A percentile compares a stretch with the other conserved stretches of the same genome.
Conservation (phyloP, 2,888 invertebrate genomes). For the Clanis bilineata region DNA sequence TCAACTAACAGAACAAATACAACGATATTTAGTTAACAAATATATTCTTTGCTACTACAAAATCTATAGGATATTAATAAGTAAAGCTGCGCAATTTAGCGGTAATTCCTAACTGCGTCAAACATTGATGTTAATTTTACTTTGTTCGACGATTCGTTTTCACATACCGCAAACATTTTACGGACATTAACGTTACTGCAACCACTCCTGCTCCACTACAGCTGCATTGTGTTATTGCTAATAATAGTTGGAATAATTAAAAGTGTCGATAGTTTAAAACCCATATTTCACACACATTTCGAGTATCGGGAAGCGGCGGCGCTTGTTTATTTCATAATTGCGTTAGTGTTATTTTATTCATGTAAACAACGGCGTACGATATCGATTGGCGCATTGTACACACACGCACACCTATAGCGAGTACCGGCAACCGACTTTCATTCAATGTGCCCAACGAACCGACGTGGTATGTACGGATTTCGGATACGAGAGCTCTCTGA, state of each 20-base stretch:
- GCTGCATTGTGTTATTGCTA: neutral
- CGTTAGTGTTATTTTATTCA: constrained; percentile 15
- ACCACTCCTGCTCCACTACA: no score
- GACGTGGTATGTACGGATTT: constrained; percentile 16
- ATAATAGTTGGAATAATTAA: no score
- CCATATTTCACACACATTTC: neutral
- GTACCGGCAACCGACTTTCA: constrained; percentile 23
- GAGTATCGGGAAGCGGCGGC: neutral
- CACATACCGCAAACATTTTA: no score
- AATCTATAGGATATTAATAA: no score
- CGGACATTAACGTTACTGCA: no score
- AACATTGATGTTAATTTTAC: no score
- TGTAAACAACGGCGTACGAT: constrained; percentile 26
- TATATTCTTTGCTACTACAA: no score
- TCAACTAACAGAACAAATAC: no score
- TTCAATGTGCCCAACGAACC: constrained; percentile 28
- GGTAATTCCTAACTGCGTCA: no score
- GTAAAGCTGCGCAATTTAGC: no score
- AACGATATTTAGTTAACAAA: no score
- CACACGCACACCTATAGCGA: constrained; percentile 21
- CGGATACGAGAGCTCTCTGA: constrained; percentile 9
- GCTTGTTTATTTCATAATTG: constrained; percentile 14
- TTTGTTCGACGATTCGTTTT: no score
- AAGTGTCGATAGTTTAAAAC: neutral
- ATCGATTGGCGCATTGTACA: constrained; percentile 34